Conservation (phyloP, 2,113 vertebrate genomes). For the Vidua chalybeata region DNA sequence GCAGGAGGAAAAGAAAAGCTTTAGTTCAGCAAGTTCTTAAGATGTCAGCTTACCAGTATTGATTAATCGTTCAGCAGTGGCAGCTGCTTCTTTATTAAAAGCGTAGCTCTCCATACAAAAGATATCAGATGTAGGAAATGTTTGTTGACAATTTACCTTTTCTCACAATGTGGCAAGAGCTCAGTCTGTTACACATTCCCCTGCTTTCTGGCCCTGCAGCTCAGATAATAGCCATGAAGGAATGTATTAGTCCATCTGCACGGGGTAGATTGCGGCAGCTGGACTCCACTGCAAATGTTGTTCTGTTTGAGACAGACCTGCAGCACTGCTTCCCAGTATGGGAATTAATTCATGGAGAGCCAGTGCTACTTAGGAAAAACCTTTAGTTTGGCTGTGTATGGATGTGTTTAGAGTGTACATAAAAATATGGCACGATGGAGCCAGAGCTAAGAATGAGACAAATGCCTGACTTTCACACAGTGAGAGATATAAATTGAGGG, state of each 20-base stretch:
- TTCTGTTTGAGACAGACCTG: slow-evolving; percentile 1
- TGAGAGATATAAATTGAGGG: neutral
- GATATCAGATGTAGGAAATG: slow-evolving; percentile 69
- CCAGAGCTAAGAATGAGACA: neutral
- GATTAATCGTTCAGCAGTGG: slow-evolving; percentile 75
- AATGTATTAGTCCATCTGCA: slow-evolving; percentile 33
- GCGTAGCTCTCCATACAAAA: slow-evolving; percentile 61
- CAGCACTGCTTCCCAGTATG: neutral
- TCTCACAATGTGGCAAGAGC: slow-evolving; percentile 18
- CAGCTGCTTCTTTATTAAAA: slow-evolving; percentile 79
- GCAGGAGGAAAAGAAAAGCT: slow-evolving; percentile 68
- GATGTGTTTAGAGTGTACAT: neutral
- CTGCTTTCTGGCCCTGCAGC: neutral
- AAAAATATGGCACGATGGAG: neutral
- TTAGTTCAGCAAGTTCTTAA: slow-evolving; percentile 76
- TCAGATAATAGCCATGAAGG: neutral
- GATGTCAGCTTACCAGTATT: slow-evolving; percentile 76
- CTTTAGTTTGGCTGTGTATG: neutral
- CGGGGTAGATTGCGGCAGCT: slow-evolving; percentile 5
- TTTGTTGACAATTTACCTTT: slow-evolving; percentile 72
- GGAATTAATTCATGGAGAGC: neutral
- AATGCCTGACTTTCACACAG: neutral
- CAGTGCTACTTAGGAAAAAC: neutral
- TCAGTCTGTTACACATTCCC: neutral
- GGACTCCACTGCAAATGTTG: neutral